A percentile compares a stretch with the other conserved stretches of the same genome.
Evolutionary conservation across 2,113 vertebrate genomes (phyloP).

Genomic region (Triplophysa siluroides): DNA sequence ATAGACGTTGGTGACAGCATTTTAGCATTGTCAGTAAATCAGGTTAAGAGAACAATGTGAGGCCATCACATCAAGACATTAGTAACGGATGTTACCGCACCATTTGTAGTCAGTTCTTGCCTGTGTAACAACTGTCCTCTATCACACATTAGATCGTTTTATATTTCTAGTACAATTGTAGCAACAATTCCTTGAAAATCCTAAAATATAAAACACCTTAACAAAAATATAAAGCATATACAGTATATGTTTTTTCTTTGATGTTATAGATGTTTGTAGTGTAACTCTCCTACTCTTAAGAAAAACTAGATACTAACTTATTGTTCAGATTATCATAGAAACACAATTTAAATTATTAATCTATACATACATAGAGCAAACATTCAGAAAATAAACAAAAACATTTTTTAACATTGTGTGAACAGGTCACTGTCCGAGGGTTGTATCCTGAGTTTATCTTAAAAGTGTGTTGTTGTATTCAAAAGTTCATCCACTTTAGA

Average conservation of each 20-base stretch:
- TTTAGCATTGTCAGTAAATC: not conserved
- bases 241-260: not conserved
- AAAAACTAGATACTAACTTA: not conserved
- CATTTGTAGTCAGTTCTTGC: not conserved
- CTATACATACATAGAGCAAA: not conserved
- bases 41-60: not conserved
- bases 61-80: not conserved
- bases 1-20: slow-evolving; percentile 13
- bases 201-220: slow-evolving; percentile 1
- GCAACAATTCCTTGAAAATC: slow-evolving; percentile 7
- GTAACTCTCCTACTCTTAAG: not conserved
- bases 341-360: not conserved
- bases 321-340: not conserved
- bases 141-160: slow-evolving; percentile 1
- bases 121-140: slow-evolving; percentile 1
- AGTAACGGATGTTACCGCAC: slow-evolving; percentile 7
- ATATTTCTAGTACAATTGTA: not conserved
- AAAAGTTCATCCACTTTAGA: not conserved
- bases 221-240: slow-evolving; percentile 4
- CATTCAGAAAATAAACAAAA: not conserved
- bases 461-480: not conserved
- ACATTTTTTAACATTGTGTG: not conserved
- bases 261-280: not conserved
- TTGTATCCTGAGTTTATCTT: not conserved
- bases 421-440: not conserved